Evolutionary conservation across 2,113 vertebrate species (phyloP).

Genomic region (Bubalus kerabau): DNA sequence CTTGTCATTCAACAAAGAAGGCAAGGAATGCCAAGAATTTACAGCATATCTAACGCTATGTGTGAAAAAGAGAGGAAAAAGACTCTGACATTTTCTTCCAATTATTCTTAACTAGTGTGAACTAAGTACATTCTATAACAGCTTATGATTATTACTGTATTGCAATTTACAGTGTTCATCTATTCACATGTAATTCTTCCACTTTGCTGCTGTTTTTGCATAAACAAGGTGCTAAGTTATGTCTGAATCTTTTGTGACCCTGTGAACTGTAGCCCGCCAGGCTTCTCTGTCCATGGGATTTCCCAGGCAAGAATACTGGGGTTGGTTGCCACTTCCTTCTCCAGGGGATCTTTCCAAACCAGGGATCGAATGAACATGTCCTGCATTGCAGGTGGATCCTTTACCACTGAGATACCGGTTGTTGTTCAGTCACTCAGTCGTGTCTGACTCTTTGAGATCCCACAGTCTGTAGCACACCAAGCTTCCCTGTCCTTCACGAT

Average conservation of each 20-base stretch:
- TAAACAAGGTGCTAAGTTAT: background rate
- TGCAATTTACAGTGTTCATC: background rate
- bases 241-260: background rate
- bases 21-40: background rate
- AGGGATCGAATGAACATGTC: rapidly evolving
- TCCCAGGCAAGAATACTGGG: background rate
- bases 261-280: background rate
- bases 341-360: background rate
- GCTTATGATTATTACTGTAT: background rate
- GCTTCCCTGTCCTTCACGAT: background rate
- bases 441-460: background rate
- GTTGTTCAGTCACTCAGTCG: rapidly evolving
- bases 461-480: background rate
- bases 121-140: background rate
- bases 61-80: background rate
- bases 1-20: background rate
- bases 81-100: background rate
- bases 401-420: background rate
- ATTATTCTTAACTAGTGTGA: background rate
- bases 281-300: background rate
- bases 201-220: background rate
- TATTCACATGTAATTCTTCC: background rate
- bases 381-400: background rate
- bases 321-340: background rate
- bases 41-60: background rate